A percentile compares a stretch with the other conserved stretches of the same genome.
phyloP scores from a whole-genome alignment of 2,113 vertebrate species.

The Todiramphus saurophagus region DNA sequence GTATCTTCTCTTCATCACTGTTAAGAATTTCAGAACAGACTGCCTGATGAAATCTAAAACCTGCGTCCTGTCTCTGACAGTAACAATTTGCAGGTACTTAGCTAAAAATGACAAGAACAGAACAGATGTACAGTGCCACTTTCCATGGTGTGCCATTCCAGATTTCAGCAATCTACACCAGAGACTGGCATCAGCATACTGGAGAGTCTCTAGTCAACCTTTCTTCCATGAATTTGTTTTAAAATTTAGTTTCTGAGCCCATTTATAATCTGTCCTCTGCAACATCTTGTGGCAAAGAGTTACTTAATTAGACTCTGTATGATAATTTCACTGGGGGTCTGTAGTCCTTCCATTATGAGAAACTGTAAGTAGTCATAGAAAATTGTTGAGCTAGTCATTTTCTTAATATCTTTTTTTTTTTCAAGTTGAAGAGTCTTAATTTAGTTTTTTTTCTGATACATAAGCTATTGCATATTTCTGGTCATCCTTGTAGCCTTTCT shows the following conservation, averaged over 20 bases:
- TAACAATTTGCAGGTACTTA: not conserved
- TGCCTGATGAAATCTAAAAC: not conserved
- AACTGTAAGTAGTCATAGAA: not conserved
- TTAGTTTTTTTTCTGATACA: not conserved
- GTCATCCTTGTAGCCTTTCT: not conserved
- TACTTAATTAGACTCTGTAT: not conserved
- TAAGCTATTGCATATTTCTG: not conserved
- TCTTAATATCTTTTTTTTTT: not conserved
- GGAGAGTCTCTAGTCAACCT: not conserved
- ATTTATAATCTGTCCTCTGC: not conserved
- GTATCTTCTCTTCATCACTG: not conserved
- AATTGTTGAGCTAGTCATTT: not conserved
- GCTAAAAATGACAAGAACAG: not conserved
- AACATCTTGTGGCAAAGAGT: not conserved
- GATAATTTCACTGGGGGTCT: not conserved
- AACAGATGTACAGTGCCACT: not conserved
- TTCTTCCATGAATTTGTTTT: not conserved
- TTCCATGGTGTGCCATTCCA: not conserved
- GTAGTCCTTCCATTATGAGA: not conserved
- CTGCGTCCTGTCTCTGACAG: not conserved
- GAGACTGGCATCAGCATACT: not conserved
- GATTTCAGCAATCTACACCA: not conserved
- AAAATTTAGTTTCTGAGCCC: not conserved
- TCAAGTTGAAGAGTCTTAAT: not conserved
- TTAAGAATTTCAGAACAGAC: not conserved